phyloP scores from a whole-genome alignment of 2,797 vertebrate genomes.

The Todus mexicanus region DNA sequence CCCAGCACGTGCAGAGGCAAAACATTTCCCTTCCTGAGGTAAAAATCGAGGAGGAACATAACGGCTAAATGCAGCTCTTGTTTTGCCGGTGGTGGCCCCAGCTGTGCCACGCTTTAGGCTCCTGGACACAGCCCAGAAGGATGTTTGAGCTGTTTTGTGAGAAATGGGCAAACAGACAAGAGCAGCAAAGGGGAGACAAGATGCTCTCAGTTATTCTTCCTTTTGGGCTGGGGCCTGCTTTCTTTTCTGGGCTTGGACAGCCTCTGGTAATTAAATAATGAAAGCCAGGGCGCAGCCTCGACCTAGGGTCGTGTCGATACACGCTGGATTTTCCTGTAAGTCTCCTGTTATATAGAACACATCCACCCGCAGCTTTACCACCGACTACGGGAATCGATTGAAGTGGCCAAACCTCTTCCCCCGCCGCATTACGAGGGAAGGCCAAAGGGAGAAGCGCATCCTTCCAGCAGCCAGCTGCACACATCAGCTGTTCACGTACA shows the following conservation, averaged over 20 bases:
- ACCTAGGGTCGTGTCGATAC: background rate
- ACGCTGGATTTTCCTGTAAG: background rate
- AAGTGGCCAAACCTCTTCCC: background rate
- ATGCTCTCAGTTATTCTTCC: background rate
- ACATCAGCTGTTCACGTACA: background rate
- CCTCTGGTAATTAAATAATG: background rate
- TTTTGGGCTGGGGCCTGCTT: background rate
- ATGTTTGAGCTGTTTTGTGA: background rate
- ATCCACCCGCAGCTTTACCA: background rate
- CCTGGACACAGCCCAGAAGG: background rate
- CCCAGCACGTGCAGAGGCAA: background rate
- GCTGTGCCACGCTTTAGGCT: background rate
- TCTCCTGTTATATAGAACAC: background rate
- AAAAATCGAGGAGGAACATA: background rate
- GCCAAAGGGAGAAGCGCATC: background rate
- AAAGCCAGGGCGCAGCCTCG: background rate
- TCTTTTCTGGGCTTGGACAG: background rate
- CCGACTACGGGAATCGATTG: background rate
- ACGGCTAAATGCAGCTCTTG: background rate
- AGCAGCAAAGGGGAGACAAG: background rate
- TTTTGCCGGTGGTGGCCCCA: background rate
- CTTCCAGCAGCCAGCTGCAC: constrained; percentile 12
- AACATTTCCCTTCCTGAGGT: background rate
- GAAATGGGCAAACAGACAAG: background rate
- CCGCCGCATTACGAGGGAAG: background rate